Evolutionary conservation across 2,888 invertebrate genomes (phyloP).

Genomic region (Ypsolopha scabrella): DNA sequence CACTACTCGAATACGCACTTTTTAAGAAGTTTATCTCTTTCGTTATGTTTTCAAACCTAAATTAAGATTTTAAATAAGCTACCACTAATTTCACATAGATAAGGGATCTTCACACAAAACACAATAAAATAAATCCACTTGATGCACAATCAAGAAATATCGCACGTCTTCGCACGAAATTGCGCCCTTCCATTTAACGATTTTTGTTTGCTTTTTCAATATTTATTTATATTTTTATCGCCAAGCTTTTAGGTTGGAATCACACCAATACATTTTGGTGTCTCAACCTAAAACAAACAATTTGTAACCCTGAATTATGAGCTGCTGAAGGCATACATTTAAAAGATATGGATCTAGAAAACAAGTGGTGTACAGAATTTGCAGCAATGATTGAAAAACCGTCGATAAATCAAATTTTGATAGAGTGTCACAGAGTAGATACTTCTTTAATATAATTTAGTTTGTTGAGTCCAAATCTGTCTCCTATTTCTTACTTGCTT

Average conservation of each 20-base stretch:
- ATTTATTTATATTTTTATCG: constrained; percentile 51
- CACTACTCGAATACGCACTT: too few relatives aligned
- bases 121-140: too few relatives aligned
- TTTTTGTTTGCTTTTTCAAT: constrained; percentile 36
- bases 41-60: too few relatives aligned
- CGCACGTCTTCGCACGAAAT: constrained; percentile 44
- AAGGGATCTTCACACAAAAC: too few relatives aligned
- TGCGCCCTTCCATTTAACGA: constrained; percentile 39
- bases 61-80: too few relatives aligned
- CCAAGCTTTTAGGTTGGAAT: constrained; percentile 64
- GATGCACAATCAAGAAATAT: constrained; percentile 11
- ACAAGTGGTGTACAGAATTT: constrained; percentile 32
- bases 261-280: constrained; percentile 62
- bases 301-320: constrained; percentile 70
- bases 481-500: too few relatives aligned
- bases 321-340: constrained; percentile 69
- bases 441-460: too few relatives aligned
- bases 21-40: too few relatives aligned
- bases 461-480: too few relatives aligned
- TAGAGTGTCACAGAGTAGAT: too few relatives aligned
- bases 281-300: constrained; percentile 67
- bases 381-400: neutral
- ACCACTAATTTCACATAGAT: too few relatives aligned
- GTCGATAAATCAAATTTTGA: constrained; percentile 3
- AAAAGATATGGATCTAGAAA: constrained; percentile 66